Evolutionary conservation across 2,113 vertebrate genomes (phyloP).

Genomic region (Labeo catla): DNA sequence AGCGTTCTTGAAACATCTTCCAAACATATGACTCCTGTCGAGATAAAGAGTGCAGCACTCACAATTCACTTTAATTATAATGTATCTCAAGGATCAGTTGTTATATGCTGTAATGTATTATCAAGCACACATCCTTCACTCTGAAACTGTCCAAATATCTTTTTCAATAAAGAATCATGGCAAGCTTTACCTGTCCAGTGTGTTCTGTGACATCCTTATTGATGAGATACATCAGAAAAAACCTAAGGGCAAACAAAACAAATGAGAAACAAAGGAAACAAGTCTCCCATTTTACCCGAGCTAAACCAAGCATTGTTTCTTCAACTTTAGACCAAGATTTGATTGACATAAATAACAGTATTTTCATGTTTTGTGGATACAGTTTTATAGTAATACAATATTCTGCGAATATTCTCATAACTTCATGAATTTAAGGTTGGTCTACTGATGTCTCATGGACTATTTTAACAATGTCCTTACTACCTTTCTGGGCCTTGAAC

Average conservation of each 20-base stretch:
- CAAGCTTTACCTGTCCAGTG: constrained; percentile 74
- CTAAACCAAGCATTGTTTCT: not conserved
- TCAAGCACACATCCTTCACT: not conserved
- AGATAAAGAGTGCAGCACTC: constrained; percentile 39
- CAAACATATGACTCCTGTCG: constrained; percentile 77
- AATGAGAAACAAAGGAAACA: not conserved
- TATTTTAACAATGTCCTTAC: too few species aligned
- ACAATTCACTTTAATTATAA: not conserved
- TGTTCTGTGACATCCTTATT: constrained; percentile 81
- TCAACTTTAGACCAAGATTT: not conserved
- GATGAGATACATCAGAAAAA: constrained; percentile 80
- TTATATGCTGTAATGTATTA: not conserved
- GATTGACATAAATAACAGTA: not conserved
- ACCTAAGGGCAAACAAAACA: constrained; percentile 62
- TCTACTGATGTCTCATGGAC: too few species aligned
- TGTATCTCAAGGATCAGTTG: not conserved
- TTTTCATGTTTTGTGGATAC: not conserved
- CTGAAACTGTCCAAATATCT: not conserved
- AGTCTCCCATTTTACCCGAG: not conserved
- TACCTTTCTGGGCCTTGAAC: too few species aligned
- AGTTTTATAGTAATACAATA: not conserved
- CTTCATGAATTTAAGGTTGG: too few species aligned
- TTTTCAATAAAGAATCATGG: constrained; percentile 13
- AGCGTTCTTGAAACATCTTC: constrained; percentile 82
- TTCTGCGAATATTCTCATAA: too few species aligned